Percentiles rank a stretch among this genome's conserved stretches.
phyloP scores from a whole-genome alignment of 2,888 invertebrate species.

The Drosophila bunnanda region DNA sequence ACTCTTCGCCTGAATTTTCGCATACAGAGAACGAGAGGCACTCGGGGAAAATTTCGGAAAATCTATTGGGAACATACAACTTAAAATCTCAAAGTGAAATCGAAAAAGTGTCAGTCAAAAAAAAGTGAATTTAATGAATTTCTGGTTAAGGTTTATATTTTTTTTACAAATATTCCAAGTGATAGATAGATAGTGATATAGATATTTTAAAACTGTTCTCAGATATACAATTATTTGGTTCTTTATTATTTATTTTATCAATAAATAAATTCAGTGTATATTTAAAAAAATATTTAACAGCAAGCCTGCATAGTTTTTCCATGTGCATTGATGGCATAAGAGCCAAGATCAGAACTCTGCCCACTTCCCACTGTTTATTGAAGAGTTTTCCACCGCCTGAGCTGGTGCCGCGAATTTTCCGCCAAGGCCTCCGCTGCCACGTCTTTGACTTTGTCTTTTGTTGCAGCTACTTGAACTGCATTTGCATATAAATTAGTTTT shows the following conservation, averaged over 20 bases:
- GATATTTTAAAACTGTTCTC: no score
- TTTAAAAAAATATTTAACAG: background rate
- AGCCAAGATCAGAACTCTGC: slow-evolving; percentile 28
- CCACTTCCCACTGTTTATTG: slow-evolving; percentile 40
- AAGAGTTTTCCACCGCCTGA: slow-evolving; percentile 29
- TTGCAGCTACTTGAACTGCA: slow-evolving; percentile 76
- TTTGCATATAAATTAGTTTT: slow-evolving; percentile 80
- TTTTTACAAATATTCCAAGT: background rate
- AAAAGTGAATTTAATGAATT: background rate
- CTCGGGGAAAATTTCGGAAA: background rate
- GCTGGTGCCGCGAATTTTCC: slow-evolving; percentile 39
- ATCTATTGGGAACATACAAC: background rate
- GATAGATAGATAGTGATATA: no score
- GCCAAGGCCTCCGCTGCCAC: slow-evolving; percentile 19
- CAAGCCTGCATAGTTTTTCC: background rate
- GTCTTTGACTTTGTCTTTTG: slow-evolving; percentile 57
- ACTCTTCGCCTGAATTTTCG: slow-evolving; percentile 36
- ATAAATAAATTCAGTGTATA: background rate
- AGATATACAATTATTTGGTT: no score
- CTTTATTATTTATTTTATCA: no score
- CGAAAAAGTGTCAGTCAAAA: background rate
- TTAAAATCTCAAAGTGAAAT: background rate
- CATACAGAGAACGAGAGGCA: slow-evolving; percentile 22
- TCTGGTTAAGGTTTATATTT: background rate
- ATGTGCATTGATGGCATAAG: slow-evolving; percentile 23